phyloP scores from a whole-genome alignment of 2,113 vertebrate genomes.

The Elephas maximus region DNA sequence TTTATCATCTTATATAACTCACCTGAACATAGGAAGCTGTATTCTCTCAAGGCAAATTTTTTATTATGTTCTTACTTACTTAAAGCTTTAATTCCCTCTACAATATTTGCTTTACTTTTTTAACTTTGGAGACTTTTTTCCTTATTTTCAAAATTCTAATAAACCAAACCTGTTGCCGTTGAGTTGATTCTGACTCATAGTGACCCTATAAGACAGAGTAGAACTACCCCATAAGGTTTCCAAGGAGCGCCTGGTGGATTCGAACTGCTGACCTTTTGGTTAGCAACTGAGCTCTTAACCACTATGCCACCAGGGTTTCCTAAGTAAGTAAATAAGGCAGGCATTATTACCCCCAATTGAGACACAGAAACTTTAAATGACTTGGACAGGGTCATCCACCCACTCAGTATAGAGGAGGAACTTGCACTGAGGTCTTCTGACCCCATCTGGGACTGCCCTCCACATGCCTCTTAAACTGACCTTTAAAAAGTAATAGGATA shows the following conservation, averaged over 20 bases:
- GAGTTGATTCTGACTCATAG: no score
- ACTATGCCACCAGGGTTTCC: no score
- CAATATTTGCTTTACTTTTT: background rate
- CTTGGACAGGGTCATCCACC: background rate
- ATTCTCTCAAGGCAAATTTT: background rate
- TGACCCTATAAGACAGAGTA: no score
- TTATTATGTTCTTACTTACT: background rate
- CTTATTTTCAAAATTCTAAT: background rate
- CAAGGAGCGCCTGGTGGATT: no score
- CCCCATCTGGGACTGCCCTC: background rate
- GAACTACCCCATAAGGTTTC: no score
- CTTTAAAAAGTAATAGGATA: background rate
- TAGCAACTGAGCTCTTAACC: no score
- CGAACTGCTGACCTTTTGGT: no score
- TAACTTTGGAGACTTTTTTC: background rate
- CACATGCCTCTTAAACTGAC: background rate
- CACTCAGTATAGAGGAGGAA: background rate
- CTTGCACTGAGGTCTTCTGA: background rate
- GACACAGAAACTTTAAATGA: no score
- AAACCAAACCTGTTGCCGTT: no score
- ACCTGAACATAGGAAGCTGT: background rate
- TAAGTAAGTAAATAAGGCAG: no score
- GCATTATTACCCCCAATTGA: no score
- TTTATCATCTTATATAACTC: background rate
- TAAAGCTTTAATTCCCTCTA: background rate